Percentiles rank a stretch among this genome's conserved stretches.
phyloP scores from a whole-genome alignment of 92 coral and sea anemone species.

The Siderastrea siderea region DNA sequence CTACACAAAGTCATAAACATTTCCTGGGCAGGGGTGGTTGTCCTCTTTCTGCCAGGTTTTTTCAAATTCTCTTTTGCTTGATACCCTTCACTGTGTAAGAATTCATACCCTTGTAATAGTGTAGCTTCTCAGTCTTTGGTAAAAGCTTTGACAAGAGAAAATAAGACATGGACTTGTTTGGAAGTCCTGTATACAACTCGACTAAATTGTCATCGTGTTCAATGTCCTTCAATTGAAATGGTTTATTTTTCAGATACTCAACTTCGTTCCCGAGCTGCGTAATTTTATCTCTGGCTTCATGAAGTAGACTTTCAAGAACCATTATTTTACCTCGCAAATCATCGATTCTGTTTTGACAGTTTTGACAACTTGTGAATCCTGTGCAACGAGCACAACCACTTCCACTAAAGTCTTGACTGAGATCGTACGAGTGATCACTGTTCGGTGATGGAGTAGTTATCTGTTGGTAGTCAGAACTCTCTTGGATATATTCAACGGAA shows the following conservation, averaged over 20 bases:
- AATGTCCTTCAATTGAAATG: constrained; percentile 40
- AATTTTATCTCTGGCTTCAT: constrained; percentile 15
- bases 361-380: background rate
- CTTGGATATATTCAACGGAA: too few relatives aligned
- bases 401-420: too few relatives aligned
- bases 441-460: too few relatives aligned
- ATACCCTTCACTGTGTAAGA: constrained; percentile 22
- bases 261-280: constrained; percentile 3
- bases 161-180: constrained; percentile 34
- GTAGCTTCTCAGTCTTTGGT: constrained; percentile 33
- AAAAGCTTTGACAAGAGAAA: constrained; percentile 35
- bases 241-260: constrained; percentile 10
- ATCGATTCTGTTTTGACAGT: background rate
- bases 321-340: background rate
- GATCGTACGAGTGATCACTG: too few relatives aligned
- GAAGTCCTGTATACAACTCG: constrained; percentile 52
- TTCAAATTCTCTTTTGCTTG: constrained; percentile 10
- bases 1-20: constrained; percentile 54
- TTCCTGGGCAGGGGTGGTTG: constrained; percentile 38
- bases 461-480: too few relatives aligned
- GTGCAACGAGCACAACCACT: background rate
- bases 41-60: constrained; percentile 65
- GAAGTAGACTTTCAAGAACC: background rate
- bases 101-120: constrained; percentile 41
- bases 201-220: constrained; percentile 38